phyloP scores from a whole-genome alignment of 2,797 vertebrate species.

The Pipistrellus pygmaeus region DNA sequence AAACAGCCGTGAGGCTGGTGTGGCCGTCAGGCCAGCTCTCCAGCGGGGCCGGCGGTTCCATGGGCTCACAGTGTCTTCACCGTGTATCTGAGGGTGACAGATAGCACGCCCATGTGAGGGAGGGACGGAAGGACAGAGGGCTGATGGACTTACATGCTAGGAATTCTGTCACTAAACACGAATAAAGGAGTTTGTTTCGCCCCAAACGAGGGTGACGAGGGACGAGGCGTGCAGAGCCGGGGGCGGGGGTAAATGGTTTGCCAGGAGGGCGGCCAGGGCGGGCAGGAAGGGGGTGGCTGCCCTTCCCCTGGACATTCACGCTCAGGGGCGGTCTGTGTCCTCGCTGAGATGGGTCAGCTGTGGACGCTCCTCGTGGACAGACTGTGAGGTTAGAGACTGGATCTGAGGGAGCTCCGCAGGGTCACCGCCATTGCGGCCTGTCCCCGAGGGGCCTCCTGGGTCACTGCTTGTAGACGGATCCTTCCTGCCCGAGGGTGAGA shows the following conservation, averaged over 20 bases:
- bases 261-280: no score
- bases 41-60: background rate
- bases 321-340: background rate
- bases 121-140: background rate
- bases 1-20: background rate
- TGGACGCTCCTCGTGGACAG: background rate
- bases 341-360: rapidly evolving
- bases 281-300: no score
- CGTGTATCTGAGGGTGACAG: background rate
- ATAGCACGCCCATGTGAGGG: background rate
- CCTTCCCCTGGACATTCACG: no score
- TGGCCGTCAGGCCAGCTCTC: background rate
- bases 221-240: no score
- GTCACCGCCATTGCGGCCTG: rapidly evolving
- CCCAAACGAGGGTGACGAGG: no score
- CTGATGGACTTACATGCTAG: no score
- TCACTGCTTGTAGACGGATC: background rate
- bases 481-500: rapidly evolving
- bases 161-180: background rate
- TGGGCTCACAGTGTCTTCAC: background rate
- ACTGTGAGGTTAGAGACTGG: background rate
- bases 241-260: no score
- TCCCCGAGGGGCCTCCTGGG: rapidly evolving
- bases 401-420: background rate
- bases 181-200: background rate